Evolutionary conservation across 2,888 invertebrate genomes (phyloP).

Genomic region (Cosmorhoe ocellata): DNA sequence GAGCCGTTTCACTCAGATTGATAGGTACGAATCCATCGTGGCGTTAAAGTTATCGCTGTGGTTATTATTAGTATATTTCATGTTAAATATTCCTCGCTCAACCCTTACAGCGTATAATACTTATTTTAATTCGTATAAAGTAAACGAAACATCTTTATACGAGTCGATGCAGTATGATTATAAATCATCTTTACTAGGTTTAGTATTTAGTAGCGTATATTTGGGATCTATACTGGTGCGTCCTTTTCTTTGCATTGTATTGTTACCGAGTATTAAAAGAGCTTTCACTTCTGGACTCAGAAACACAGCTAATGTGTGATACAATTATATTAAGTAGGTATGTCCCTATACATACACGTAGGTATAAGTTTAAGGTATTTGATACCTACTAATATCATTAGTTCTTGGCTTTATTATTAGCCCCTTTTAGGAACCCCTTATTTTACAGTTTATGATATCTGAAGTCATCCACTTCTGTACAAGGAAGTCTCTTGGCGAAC

Average conservation of each 20-base stretch:
- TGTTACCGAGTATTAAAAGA: conserved; percentile 52
- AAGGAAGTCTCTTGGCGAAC: too few species aligned
- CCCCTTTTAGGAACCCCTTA: too few species aligned
- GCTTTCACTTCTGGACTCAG: conserved; percentile 51
- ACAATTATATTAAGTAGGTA: too few species aligned
- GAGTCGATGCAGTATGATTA: conserved; percentile 43
- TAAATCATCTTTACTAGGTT: conserved; percentile 45
- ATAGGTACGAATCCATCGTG: conserved; percentile 52
- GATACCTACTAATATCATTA: too few species aligned
- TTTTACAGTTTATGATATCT: too few species aligned
- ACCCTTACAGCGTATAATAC: conserved; percentile 55
- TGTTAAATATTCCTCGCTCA: conserved; percentile 66
- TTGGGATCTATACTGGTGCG: conserved; percentile 51
- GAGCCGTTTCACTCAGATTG: conserved; percentile 41
- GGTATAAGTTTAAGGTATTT: too few species aligned
- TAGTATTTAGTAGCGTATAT: conserved; percentile 55
- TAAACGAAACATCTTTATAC: conserved; percentile 44
- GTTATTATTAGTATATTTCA: conserved; percentile 58
- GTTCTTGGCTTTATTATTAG: too few species aligned
- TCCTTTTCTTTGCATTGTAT: conserved; percentile 44
- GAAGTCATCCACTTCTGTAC: too few species aligned
- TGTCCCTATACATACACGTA: too few species aligned
- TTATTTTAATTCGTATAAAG: conserved; percentile 49
- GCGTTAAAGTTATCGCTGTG: conserved; percentile 67
- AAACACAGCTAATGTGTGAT: conserved; percentile 42